Percentiles rank a stretch among this genome's conserved stretches.
Evolutionary conservation across 2,888 invertebrate genomes (phyloP).

Genomic region (Callinectes sapidus): DNA sequence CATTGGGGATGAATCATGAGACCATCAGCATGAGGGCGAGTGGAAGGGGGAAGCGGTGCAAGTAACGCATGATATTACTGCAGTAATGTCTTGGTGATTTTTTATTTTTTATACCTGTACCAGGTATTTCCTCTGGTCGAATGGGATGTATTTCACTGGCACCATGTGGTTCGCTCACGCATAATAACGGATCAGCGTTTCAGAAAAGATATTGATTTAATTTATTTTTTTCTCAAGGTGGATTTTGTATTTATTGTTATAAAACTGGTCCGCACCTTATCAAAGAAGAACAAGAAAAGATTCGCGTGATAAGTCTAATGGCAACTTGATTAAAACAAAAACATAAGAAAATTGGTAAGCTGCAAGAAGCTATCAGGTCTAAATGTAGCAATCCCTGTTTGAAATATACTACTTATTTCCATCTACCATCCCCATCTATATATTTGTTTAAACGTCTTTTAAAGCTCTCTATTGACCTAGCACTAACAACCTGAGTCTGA

Average conservation of each 20-base stretch:
- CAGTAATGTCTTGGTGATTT: neutral
- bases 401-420: too few relatives aligned
- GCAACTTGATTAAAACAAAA: neutral
- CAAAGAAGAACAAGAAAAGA: neutral
- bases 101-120: neutral
- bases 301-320: neutral
- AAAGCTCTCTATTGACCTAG: too few relatives aligned
- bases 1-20: neutral
- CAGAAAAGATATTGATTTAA: neutral
- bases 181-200: neutral
- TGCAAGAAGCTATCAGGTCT: too few relatives aligned
- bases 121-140: neutral
- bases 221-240: neutral
- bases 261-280: neutral
- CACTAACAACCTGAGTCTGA: neutral
- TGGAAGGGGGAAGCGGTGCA: neutral
- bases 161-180: neutral
- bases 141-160: neutral
- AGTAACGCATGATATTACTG: neutral
- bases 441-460: too few relatives aligned
- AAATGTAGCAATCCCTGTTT: too few relatives aligned
- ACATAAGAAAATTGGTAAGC: too few relatives aligned
- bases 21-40: neutral
- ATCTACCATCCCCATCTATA: too few relatives aligned
- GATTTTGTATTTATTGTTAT: neutral